phyloP scores from a whole-genome alignment of 2,113 vertebrate species.

The Orthonyx spaldingii region DNA sequence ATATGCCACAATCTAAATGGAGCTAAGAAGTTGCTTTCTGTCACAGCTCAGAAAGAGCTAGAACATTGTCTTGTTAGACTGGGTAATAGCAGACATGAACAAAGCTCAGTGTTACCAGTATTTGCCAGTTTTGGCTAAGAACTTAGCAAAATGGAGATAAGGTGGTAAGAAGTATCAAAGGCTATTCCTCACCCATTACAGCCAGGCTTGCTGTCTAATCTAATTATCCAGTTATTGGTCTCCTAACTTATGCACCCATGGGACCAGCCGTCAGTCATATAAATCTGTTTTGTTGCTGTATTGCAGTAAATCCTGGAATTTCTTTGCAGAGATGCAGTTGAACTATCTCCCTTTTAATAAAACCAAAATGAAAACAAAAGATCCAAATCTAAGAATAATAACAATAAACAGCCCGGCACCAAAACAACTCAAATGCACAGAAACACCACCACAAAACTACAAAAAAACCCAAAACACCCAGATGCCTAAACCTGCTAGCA shows the following conservation, averaged over 20 bases:
- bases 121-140: background rate
- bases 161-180: background rate
- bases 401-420: accelerated
- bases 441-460: background rate
- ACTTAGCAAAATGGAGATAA: background rate
- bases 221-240: background rate
- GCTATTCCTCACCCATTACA: background rate
- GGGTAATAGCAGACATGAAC: too few relatives aligned
- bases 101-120: background rate
- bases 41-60: background rate
- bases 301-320: background rate
- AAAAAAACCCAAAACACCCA: background rate
- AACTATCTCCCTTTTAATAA: background rate
- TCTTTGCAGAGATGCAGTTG: background rate
- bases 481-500: background rate
- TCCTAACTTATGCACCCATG: background rate
- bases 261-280: background rate
- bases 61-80: background rate
- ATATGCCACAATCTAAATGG: background rate
- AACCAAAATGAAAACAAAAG: background rate
- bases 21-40: background rate
- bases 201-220: background rate
- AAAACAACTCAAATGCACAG: background rate
- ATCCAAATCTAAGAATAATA: background rate
- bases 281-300: background rate